Percentiles rank a stretch among this genome's conserved stretches.
These are phyloP conservation scores for Aurelia sp. DNA, from an alignment of 30 jellyfish, hydroid and myxozoan species.

Conservation along the genomic window DNA sequence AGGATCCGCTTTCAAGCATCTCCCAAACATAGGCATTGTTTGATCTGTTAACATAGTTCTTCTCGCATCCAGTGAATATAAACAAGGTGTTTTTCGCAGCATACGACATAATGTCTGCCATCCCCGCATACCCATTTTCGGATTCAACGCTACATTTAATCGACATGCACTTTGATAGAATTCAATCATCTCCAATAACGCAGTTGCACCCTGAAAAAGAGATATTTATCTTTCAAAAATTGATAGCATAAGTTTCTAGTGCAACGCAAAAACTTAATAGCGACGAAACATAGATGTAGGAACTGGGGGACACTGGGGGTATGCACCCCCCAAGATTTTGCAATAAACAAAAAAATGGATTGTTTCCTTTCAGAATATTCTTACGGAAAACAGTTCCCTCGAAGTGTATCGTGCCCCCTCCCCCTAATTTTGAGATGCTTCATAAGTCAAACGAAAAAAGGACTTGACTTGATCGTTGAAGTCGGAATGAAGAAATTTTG, in stretches of 20 bases:
- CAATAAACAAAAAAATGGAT: neutral
- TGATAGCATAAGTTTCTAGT: no score
- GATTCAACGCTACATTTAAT: conserved; percentile 87
- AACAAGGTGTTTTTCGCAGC: conserved; percentile 88
- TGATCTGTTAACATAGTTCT: conserved; percentile 89
- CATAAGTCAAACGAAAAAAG: no score
- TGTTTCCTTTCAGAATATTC: neutral
- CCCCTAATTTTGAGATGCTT: no score
- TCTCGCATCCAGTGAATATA: conserved; percentile 89
- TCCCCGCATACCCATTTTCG: conserved; percentile 95
- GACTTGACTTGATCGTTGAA: no score
- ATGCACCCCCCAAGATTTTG: no score
- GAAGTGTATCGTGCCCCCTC: no score
- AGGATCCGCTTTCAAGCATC: conserved; percentile 92
- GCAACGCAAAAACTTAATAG: no score
- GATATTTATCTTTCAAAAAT: no score
- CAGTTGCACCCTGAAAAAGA: conserved; percentile 93
- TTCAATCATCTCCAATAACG: conserved; percentile 93
- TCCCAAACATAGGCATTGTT: conserved; percentile 97
- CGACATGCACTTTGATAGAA: conserved; percentile 93
- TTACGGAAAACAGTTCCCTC: no score
- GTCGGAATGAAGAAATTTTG: no score
- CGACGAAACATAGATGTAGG: no score
- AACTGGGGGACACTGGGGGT: no score
- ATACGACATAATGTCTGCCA: conserved; percentile 96